phyloP scores from a whole-genome alignment of 2,888 invertebrate species.

The Mimachlamys varia region DNA sequence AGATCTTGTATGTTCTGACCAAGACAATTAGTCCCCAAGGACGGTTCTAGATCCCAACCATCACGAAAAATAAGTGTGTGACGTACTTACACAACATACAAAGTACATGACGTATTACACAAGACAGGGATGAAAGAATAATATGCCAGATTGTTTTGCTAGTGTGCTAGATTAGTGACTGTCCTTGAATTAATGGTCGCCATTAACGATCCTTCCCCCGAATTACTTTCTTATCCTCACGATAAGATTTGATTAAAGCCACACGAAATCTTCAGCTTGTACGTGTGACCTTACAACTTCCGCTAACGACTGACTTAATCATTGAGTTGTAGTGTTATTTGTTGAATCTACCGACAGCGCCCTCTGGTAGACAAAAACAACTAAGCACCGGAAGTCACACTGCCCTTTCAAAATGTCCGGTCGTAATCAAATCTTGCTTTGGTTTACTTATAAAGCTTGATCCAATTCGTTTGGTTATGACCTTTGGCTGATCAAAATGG shows the following conservation, averaged over 20 bases:
- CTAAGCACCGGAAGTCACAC: background rate
- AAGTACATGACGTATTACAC: too few relatives aligned
- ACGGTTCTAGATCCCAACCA: too few relatives aligned
- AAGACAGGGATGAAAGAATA: too few relatives aligned
- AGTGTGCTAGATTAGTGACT: too few relatives aligned
- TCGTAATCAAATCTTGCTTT: background rate
- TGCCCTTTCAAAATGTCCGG: background rate
- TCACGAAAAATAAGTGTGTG: too few relatives aligned
- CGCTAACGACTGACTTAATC: background rate
- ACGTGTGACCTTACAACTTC: background rate
- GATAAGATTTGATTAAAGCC: background rate
- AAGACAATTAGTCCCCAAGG: too few relatives aligned
- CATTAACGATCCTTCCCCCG: background rate
- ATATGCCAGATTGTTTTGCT: too few relatives aligned
- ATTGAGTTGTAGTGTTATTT: background rate
- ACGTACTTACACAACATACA: too few relatives aligned
- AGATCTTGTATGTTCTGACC: too few relatives aligned
- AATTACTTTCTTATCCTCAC: background rate
- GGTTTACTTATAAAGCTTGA: background rate
- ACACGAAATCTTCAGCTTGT: background rate
- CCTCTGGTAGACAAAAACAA: background rate
- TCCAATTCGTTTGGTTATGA: background rate
- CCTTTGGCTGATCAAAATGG: background rate
- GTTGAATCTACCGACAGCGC: background rate
- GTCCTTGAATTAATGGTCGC: too few relatives aligned